Evolutionary conservation across 2,888 invertebrate genomes (phyloP), one percentile per base, ranked within the genome.

Genomic region (Philereme transversata): DNA sequence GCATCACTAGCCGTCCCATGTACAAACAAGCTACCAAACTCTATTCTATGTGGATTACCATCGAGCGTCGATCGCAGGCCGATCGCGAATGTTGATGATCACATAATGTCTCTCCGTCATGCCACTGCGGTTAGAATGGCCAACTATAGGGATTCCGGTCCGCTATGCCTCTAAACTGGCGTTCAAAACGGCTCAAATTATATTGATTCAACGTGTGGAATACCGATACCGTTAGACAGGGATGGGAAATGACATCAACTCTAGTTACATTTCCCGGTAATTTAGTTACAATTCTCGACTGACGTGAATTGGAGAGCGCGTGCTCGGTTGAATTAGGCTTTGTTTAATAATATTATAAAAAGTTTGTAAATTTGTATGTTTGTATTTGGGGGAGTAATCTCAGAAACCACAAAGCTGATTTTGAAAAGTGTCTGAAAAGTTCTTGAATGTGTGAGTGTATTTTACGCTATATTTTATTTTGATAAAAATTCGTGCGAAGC

Each of bases 1-100:
- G 34, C 52, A 34, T 34, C 38, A 33, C 11, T 22, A 38, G 11
- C 36, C 4, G 7, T 40, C 2, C 5, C 41, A 35, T 53, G 48
- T 10, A 43, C 3, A 8, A 8, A n/a, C 4, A n/a, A 43, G 11
- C 6, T 45, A 43, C 34, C 53, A 62, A 62, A 58, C 51, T 47
- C 64, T 72, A 69, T 73, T 65, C 68, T 54, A 74, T 74, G 65
- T 65, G 69, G 67, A 74, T 73, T 76, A 73, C 67, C 53, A 67
- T 69, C 63, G 62, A 55, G 47, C 47, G 57, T n/a, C 51, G 34
- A 50, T 60, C 45, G 55, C 57, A 53, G 47, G 43, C 57, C 49
- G 44, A 67, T 71, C 60, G 63, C 65, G 65, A 69, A 67, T 67
- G 59, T 67, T 63, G 65, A 67, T 70, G 68, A 71, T 68, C 71